Conservation (phyloP, 2,797 vertebrate genomes). For the Sphenodon punctatus region DNA sequence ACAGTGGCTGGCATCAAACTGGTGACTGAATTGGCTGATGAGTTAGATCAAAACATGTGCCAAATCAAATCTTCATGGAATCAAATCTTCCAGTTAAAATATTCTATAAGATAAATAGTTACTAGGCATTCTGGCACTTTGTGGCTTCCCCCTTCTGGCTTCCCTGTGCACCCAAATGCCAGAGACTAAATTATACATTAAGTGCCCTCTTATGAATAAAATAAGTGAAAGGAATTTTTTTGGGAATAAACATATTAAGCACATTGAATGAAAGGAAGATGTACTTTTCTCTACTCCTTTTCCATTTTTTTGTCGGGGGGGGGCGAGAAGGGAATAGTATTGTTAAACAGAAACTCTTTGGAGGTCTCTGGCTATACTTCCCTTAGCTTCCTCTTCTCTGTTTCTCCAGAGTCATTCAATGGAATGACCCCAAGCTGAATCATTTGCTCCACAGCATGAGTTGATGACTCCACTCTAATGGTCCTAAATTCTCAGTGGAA, state of each 20-base stretch:
- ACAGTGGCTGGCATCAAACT: conserved; percentile 34
- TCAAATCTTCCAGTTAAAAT: not conserved
- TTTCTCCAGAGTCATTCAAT: too few species aligned
- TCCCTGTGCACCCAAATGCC: not conserved
- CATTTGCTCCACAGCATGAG: not conserved
- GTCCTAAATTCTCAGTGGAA: not conserved
- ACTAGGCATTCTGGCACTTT: not conserved
- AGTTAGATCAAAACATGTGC: not conserved
- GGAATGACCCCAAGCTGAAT: not conserved
- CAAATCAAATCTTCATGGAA: not conserved
- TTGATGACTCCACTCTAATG: not conserved
- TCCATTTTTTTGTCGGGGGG: not conserved
- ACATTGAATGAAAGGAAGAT: not conserved
- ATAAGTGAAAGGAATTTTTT: not conserved
- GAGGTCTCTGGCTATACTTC: too few species aligned
- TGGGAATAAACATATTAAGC: not conserved
- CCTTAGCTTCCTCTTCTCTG: not conserved
- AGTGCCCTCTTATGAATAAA: not conserved
- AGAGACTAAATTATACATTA: not conserved
- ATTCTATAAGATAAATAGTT: not conserved
- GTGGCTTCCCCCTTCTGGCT: not conserved
- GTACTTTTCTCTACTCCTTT: too few species aligned
- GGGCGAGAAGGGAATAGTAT: not conserved
- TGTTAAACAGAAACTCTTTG: not conserved
- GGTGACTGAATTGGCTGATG: not conserved